Percentiles rank a stretch among this genome's conserved stretches.
These are phyloP conservation scores for Heliconius cydno DNA, from an alignment of 2,888 invertebrate species.

Conservation along the genomic window DNA sequence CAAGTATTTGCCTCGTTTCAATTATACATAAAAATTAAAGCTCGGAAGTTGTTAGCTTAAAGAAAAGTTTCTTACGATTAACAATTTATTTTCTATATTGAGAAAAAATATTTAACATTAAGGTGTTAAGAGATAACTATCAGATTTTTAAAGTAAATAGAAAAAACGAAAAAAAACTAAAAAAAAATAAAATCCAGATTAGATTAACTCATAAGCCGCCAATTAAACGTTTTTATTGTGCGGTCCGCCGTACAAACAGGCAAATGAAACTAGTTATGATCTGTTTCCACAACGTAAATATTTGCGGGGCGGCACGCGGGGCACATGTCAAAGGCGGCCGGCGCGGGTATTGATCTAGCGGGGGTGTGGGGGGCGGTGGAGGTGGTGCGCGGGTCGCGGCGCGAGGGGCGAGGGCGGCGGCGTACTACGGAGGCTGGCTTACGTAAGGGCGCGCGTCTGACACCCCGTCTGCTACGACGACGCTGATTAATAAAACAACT, in stretches of 20 bases:
- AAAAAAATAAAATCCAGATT: background rate
- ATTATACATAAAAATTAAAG: background rate
- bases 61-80: background rate
- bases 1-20: background rate
- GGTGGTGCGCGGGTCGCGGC: constrained; percentile 54
- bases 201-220: constrained; percentile 49
- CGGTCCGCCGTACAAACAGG: constrained; percentile 58
- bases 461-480: constrained; percentile 72
- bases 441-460: constrained; percentile 80
- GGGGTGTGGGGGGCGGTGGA: constrained; percentile 52
- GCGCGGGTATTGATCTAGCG: constrained; percentile 81
- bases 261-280: constrained; percentile 80
- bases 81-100: background rate
- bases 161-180: background rate
- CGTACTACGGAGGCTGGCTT: constrained; percentile 70
- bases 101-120: background rate
- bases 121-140: background rate
- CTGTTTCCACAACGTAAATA: constrained; percentile 82
- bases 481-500: constrained; percentile 78
- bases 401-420: constrained; percentile 47
- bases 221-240: constrained; percentile 60
- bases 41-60: background rate
- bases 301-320: constrained; percentile 77
- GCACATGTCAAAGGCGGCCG: constrained; percentile 81
- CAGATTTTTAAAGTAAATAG: background rate